Percentiles rank a stretch among this genome's conserved stretches.
phyloP scores from a whole-genome alignment of 2,797 vertebrate genomes.

The Coregonus ussuriensis region DNA sequence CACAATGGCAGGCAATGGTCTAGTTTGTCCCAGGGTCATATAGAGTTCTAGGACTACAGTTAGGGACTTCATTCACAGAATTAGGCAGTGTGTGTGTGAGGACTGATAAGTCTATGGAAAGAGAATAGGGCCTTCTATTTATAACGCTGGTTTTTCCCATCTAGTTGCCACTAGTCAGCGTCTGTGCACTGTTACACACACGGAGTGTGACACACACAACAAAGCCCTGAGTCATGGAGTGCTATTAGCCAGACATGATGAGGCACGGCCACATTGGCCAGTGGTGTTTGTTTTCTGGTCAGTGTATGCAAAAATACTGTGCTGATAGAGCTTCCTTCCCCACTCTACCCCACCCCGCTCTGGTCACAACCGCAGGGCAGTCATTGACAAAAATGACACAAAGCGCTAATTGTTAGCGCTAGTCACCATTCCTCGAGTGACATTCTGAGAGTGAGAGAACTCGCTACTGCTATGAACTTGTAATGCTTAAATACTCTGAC shows the following conservation, averaged over 20 bases:
- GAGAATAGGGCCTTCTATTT: conserved; percentile 44
- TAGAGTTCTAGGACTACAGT: too few species aligned
- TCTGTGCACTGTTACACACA: conserved; percentile 23
- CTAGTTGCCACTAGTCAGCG: conserved; percentile 39
- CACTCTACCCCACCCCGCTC: background rate
- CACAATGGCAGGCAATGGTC: conserved; percentile 4
- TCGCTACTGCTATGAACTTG: background rate
- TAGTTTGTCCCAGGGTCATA: too few species aligned
- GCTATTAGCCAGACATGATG: conserved; percentile 14
- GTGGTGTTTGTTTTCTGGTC: conserved; percentile 32
- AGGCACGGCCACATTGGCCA: conserved; percentile 20
- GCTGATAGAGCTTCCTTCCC: conserved; percentile 29
- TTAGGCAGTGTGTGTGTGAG: conserved; percentile 18
- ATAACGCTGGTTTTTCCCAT: background rate
- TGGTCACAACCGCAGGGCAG: conserved; percentile 24
- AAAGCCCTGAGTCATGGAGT: conserved; percentile 17
- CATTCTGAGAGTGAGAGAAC: background rate
- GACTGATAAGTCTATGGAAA: conserved; percentile 15
- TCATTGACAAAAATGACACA: conserved; percentile 43
- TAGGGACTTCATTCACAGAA: conserved; percentile 12
- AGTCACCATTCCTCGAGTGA: background rate
- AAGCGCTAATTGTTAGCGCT: conserved; percentile 47
- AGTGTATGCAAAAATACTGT: conserved; percentile 53
- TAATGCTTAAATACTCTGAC: background rate
- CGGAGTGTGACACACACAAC: conserved; percentile 6